phyloP scores from a whole-genome alignment of 2,797 vertebrate genomes.

The Gorsachius magnificus region DNA sequence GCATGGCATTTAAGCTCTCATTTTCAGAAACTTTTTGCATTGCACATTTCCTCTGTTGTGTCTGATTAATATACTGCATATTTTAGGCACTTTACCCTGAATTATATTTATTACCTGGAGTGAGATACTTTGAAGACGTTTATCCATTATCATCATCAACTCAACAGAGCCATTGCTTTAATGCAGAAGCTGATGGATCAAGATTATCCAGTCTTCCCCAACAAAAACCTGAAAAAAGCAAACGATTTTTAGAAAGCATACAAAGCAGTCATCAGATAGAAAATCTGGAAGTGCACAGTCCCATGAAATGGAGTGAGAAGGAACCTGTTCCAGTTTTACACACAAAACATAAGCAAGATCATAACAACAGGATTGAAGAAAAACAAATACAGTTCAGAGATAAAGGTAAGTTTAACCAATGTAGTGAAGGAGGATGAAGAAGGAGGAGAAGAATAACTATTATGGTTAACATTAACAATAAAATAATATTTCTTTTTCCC shows the following conservation, averaged over 20 bases:
- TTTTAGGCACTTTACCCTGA: slow-evolving; percentile 89
- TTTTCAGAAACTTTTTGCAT: not conserved
- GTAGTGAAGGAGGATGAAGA: not conserved
- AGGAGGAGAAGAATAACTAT: not conserved
- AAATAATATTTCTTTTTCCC: not conserved
- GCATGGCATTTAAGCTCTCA: not conserved
- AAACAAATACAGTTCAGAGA: not conserved
- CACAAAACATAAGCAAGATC: slow-evolving; percentile 56
- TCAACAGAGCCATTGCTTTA: slow-evolving; percentile 74
- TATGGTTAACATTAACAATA: not conserved
- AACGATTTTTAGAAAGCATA: slow-evolving; percentile 71
- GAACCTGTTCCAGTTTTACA: slow-evolving; percentile 59
- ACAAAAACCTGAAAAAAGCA: slow-evolving; percentile 74
- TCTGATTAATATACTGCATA: not conserved
- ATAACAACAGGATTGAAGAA: slow-evolving; percentile 24
- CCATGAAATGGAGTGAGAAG: slow-evolving; percentile 33
- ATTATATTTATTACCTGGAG: slow-evolving; percentile 86
- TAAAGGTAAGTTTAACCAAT: slow-evolving; percentile 21
- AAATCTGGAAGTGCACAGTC: slow-evolving; percentile 41
- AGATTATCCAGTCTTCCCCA: slow-evolving; percentile 65
- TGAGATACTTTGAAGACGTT: slow-evolving; percentile 75
- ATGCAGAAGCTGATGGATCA: slow-evolving; percentile 62
- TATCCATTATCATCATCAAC: slow-evolving; percentile 74
- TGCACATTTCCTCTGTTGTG: not conserved
- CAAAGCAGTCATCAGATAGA: slow-evolving; percentile 64